Evolutionary conservation across 2,797 vertebrate genomes (phyloP), one percentile per base, ranked within the genome.

Genomic region (Mormyrops boulengeri): DNA sequence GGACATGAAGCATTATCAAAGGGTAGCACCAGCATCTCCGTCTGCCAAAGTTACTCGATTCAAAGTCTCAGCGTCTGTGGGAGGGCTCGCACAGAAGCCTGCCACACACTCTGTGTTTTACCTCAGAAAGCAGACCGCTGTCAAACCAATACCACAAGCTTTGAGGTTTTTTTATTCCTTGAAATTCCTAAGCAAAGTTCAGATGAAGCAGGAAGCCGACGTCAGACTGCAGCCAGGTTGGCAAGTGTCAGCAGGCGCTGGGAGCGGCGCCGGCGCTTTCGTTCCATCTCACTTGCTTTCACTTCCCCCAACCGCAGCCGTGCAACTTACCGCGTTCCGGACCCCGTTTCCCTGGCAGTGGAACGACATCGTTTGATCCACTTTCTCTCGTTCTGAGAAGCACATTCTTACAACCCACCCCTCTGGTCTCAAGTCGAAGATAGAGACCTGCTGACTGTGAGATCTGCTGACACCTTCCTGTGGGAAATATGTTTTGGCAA

Each of bases 371-470:
- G 47, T 52, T 85, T 85, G 82, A 85, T 50, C 47, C 47, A 85
- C 22, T 50, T 85, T 85, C 38, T 7, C 73, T 85, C 19, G 17
- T 50, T 49, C 82, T 19, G 38, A 80, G 41, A 80, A 50, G n/a
- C 19, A n/a, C 47, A 49, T 44, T 85, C 41, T 14, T 85, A 50
- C n/a, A 47, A 47, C 41, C 2, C 8, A 22, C 47, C 19, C 38
- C 14, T 1, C 19, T 5, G 11, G 9, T 50, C 22, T 50, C 11
- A 8, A 44, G n/a, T 85, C 22, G 8, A n/a, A 85, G 82, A 85
- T 26, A 47, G 22, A 22, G 77, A 60, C 38, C 52, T 47, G 88
- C 88, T 84, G 88, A 89, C 88, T 55, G 19, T 47, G 88, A 69
- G 69, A 82, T 57, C 88, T 89, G 50, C 73, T 52, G 4, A 22